Percentiles rank a stretch among this genome's conserved stretches.
Conservation (phyloP, 2,888 invertebrate genomes). For the Stenodema calcarata region DNA sequence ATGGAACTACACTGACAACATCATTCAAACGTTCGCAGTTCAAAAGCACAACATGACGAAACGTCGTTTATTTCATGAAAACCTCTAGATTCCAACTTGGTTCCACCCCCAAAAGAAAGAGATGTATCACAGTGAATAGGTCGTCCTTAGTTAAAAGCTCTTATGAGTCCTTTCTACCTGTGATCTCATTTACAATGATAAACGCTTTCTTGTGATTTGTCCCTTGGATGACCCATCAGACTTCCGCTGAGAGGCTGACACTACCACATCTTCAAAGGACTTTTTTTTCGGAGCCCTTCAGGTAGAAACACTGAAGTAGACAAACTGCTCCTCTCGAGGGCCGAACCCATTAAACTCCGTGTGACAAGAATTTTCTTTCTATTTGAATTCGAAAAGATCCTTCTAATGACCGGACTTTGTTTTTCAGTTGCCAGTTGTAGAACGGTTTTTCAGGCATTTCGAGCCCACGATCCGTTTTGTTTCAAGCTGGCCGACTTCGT, state of each 20-base stretch:
- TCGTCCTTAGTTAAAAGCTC: neutral
- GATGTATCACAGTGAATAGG: neutral
- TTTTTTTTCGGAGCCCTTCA: neutral
- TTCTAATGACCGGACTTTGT: neutral
- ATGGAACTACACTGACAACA: too few species aligned
- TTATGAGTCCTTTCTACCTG: neutral
- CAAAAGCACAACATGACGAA: neutral
- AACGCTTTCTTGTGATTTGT: conserved; percentile 20
- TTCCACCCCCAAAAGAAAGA: neutral
- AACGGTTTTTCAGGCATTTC: neutral
- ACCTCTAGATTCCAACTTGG: neutral
- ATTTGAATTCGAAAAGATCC: neutral
- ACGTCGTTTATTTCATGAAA: neutral
- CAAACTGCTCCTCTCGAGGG: neutral
- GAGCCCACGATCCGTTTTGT: neutral
- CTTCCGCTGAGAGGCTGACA: neutral
- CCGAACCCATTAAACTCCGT: neutral
- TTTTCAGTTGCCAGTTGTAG: neutral
- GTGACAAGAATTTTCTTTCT: conserved; percentile 14
- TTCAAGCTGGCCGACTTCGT: neutral
- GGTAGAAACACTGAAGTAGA: conserved; percentile 24
- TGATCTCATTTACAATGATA: conserved; percentile 11
- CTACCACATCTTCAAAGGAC: neutral
- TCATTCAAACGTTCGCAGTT: too few species aligned
- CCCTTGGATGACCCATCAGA: neutral